phyloP scores from a whole-genome alignment of 2,113 vertebrate genomes.

The Beaufortia kweichowensis region DNA sequence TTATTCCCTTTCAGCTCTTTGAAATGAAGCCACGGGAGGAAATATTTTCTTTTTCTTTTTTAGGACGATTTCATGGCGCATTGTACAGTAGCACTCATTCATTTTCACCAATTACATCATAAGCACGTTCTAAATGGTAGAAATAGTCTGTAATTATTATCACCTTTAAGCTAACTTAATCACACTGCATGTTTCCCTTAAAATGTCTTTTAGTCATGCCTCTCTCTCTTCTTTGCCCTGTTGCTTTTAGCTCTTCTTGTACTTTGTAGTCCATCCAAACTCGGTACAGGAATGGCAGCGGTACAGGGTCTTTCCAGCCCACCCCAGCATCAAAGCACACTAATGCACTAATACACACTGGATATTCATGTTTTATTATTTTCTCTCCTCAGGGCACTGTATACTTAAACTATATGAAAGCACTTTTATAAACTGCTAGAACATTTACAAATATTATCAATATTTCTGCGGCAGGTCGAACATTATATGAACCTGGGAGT shows the following conservation, averaged over 20 bases:
- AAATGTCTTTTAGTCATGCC: constrained; percentile 15
- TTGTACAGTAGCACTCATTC: constrained; percentile 1
- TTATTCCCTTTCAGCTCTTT: neutral
- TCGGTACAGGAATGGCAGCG: constrained; percentile 32
- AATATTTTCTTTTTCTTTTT: neutral
- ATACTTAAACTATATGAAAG: constrained; percentile 19
- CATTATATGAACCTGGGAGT: neutral
- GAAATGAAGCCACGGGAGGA: neutral
- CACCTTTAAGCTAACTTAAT: neutral
- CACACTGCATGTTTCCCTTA: neutral
- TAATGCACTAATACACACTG: constrained; percentile 29
- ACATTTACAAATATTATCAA: constrained; percentile 44
- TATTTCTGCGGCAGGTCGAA: constrained; percentile 1
- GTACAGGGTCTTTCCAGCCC: constrained; percentile 36
- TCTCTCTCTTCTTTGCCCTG: constrained; percentile 2
- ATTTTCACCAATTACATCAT: neutral
- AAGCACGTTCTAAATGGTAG: constrained; percentile 4
- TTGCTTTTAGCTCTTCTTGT: constrained; percentile 27
- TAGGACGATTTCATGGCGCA: neutral
- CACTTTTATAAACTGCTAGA: constrained; percentile 35
- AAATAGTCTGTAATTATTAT: neutral
- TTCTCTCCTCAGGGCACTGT: constrained; percentile 29
- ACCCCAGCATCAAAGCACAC: constrained; percentile 29
- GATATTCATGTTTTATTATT: constrained; percentile 33
- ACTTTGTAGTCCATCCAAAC: constrained; percentile 50